phyloP scores from a whole-genome alignment of 2,888 invertebrate genomes.

The Deilephila elpenor region DNA sequence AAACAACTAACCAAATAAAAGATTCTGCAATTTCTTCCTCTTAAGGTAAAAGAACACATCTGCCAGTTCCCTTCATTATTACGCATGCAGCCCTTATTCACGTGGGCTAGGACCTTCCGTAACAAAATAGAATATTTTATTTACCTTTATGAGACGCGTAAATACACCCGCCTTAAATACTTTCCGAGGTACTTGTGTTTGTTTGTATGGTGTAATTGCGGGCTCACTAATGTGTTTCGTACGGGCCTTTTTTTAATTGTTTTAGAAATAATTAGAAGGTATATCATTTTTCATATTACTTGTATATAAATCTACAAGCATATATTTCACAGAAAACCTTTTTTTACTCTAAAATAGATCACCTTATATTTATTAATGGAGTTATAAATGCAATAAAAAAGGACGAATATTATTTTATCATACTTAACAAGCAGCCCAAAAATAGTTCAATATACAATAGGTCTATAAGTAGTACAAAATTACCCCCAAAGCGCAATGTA shows the following conservation, averaged over 20 bases:
- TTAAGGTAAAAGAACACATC: conserved; percentile 40
- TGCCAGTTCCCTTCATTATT: conserved; percentile 34
- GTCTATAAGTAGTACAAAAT: background rate
- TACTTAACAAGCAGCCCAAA: too few species aligned
- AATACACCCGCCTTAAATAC: conserved; percentile 18
- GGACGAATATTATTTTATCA: too few species aligned
- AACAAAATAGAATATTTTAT: conserved; percentile 35
- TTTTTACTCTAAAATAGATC: too few species aligned
- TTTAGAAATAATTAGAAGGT: background rate
- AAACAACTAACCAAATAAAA: background rate
- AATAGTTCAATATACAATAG: background rate
- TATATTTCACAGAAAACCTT: too few species aligned
- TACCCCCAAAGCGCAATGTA: background rate
- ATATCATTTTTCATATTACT: too few species aligned
- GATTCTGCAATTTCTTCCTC: conserved; percentile 30
- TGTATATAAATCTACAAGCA: too few species aligned
- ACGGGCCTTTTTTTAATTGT: conserved; percentile 13
- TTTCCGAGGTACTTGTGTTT: background rate
- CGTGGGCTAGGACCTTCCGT: conserved; percentile 35
- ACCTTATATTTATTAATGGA: too few species aligned
- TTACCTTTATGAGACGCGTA: conserved; percentile 30
- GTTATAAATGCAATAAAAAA: too few species aligned
- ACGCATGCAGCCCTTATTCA: conserved; percentile 38
- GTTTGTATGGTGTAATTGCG: background rate
- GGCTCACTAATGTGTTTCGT: too few species aligned